Conservation (phyloP, 2,888 invertebrate genomes). For the Machimus rusticus region DNA sequence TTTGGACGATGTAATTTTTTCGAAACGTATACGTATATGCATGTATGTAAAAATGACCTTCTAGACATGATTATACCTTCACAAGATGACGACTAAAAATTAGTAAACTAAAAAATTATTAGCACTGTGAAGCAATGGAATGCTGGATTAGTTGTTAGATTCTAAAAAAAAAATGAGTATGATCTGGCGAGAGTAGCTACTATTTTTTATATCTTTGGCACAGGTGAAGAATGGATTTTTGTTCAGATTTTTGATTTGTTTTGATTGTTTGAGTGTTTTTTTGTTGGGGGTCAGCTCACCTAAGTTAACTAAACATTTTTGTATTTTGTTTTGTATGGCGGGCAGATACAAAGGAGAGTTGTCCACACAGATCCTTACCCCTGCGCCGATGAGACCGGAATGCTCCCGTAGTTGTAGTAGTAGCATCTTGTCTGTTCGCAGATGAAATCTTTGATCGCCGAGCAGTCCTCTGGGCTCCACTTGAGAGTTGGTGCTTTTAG, state of each 20-base stretch:
- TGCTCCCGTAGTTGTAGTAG: constrained; percentile 90
- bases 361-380: constrained; percentile 72
- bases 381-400: constrained; percentile 88
- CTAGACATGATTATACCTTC: neutral
- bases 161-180: neutral
- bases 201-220: neutral
- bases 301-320: constrained; percentile 52
- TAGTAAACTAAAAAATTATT: neutral
- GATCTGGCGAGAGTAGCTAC: neutral
- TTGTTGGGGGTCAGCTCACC: constrained; percentile 63
- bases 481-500: constrained; percentile 79
- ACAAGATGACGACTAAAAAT: neutral
- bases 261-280: neutral
- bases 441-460: constrained; percentile 84
- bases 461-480: constrained; percentile 86
- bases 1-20: no score
- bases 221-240: constrained; percentile 13
- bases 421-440: constrained; percentile 91
- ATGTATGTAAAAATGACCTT: neutral
- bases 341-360: constrained; percentile 47
- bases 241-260: constrained; percentile 24
- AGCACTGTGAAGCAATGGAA: neutral
- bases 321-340: constrained; percentile 46
- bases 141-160: constrained; percentile 9
- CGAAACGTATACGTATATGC: no score